phyloP scores from a whole-genome alignment of 2,888 invertebrate species.

The Mycogona germanica region DNA sequence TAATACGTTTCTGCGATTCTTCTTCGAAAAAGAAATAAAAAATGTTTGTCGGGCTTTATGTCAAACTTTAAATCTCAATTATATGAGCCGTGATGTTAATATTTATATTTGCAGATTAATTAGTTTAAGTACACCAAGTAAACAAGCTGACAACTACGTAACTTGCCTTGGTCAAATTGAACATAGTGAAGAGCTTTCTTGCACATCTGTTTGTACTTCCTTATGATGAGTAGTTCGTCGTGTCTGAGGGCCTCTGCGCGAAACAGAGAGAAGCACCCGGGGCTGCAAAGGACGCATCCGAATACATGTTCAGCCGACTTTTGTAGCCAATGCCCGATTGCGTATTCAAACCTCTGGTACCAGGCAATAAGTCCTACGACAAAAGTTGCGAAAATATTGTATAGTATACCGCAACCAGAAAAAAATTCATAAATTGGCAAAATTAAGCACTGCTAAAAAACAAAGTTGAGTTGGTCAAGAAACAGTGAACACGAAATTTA shows the following conservation, averaged over 20 bases:
- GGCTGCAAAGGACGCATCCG: slow-evolving; percentile 97
- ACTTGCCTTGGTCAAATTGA: slow-evolving; percentile 98
- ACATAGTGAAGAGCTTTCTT: slow-evolving; percentile 94
- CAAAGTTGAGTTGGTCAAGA: background rate
- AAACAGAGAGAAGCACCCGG: slow-evolving; percentile 95
- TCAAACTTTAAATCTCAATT: too few relatives aligned
- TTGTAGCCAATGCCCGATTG: slow-evolving; percentile 99
- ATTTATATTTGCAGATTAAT: too few relatives aligned
- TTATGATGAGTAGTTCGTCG: slow-evolving; percentile 98
- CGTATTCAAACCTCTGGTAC: slow-evolving; percentile 99
- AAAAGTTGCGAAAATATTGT: too few relatives aligned
- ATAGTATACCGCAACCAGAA: too few relatives aligned
- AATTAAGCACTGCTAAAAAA: too few relatives aligned
- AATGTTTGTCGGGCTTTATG: too few relatives aligned
- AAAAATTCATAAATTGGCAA: too few relatives aligned
- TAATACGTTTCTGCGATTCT: too few relatives aligned
- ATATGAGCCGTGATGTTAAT: too few relatives aligned
- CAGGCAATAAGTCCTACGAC: slow-evolving; percentile 88
- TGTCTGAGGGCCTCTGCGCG: slow-evolving; percentile 94
- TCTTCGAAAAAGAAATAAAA: too few relatives aligned
- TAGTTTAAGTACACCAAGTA: too few relatives aligned
- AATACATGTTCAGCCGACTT: slow-evolving; percentile 99
- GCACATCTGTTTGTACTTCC: slow-evolving; percentile 79
- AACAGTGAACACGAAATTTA: slow-evolving; percentile 2
- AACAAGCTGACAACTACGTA: too few relatives aligned